These are phyloP conservation scores for Chrysomela aeneicollis DNA, from an alignment of 2,888 invertebrate species.

Conservation along the genomic window DNA sequence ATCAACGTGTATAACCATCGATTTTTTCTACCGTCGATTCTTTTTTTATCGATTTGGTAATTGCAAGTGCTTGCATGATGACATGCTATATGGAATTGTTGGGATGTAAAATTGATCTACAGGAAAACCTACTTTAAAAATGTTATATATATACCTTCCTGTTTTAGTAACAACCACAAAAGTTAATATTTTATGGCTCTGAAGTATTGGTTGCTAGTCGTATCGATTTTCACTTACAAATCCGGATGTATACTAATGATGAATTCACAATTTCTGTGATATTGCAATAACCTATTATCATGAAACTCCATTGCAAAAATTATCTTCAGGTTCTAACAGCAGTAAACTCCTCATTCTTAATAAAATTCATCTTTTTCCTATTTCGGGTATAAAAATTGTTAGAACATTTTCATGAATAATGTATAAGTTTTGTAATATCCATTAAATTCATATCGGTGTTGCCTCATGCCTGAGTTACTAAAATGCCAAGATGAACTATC, in stretches of 20 bases:
- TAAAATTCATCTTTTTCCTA: too few species aligned
- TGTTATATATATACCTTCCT: background rate
- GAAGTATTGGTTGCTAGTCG: background rate
- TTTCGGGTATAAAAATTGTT: too few species aligned
- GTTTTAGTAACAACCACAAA: background rate
- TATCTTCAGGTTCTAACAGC: too few species aligned
- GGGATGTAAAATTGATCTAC: background rate
- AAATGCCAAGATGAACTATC: too few species aligned
- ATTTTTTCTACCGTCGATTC: background rate
- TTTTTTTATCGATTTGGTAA: slow-evolving; percentile 1
- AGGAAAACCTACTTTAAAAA: background rate
- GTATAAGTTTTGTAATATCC: too few species aligned
- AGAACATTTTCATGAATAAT: too few species aligned
- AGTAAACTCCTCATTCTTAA: too few species aligned
- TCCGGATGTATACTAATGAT: background rate
- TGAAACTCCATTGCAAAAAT: too few species aligned
- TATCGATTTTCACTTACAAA: background rate
- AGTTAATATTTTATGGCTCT: background rate
- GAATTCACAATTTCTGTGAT: too few species aligned
- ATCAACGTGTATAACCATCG: background rate
- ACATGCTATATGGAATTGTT: background rate
- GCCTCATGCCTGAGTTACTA: too few species aligned
- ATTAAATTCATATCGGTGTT: too few species aligned
- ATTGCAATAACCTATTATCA: too few species aligned
- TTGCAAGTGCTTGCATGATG: background rate